Conservation (phyloP, 2,113 vertebrate species). For the Scomber colias region DNA sequence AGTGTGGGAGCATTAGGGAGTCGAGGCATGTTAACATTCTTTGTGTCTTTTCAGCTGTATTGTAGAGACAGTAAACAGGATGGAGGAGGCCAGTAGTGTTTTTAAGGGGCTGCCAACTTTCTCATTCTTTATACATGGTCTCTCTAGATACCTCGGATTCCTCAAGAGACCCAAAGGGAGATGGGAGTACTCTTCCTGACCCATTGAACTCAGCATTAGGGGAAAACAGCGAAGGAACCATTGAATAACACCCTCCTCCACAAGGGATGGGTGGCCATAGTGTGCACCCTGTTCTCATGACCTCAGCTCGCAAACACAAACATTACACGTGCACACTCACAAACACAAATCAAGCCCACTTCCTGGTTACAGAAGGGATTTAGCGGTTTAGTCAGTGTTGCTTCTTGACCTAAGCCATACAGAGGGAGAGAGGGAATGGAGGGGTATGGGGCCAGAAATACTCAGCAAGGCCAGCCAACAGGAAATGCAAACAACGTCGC, state of each 20-base stretch:
- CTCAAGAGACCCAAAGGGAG: conserved; percentile 57
- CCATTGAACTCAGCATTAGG: conserved; percentile 39
- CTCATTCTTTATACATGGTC: conserved; percentile 26
- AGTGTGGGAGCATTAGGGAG: conserved; percentile 59
- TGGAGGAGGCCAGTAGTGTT: conserved; percentile 58
- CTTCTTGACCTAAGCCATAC: conserved; percentile 62
- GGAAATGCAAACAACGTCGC: conserved; percentile 61
- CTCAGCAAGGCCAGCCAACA: conserved; percentile 56
- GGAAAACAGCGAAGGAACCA: conserved; percentile 52
- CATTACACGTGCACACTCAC: conserved; percentile 51
- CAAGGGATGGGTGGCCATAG: conserved; percentile 59
- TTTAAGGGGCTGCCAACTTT: conserved; percentile 50
- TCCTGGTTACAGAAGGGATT: conserved; percentile 76
- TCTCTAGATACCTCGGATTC: conserved; percentile 75
- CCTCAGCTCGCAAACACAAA: conserved; percentile 69
- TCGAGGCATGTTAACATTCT: conserved; percentile 62
- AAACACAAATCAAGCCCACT: conserved; percentile 69
- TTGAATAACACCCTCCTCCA: conserved; percentile 59
- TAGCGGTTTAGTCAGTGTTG: conserved; percentile 66
- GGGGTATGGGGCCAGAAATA: conserved; percentile 50
- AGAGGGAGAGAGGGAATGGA: conserved; percentile 57
- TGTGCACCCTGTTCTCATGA: conserved; percentile 79
- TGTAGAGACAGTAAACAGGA: conserved; percentile 60
- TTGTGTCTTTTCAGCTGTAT: conserved; percentile 40
- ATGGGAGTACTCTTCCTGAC: conserved; percentile 71